Percentiles rank a stretch among this genome's conserved stretches.
These are phyloP conservation scores for Pocillopora damicornis DNA, from an alignment of 64 coral and sea anemone genomes.

Conservation along the genomic window DNA sequence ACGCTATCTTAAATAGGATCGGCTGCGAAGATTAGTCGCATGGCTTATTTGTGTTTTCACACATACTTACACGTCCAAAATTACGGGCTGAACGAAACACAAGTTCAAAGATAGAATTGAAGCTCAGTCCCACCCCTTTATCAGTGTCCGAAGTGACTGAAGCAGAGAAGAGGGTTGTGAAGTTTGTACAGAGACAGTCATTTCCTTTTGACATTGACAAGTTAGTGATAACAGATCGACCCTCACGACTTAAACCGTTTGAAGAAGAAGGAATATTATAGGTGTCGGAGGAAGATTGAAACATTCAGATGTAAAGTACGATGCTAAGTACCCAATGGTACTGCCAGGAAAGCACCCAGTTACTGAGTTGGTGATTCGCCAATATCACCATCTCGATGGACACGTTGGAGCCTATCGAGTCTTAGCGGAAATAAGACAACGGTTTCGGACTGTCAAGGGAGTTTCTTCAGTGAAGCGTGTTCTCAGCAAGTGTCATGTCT, in stretches of 20 bases:
- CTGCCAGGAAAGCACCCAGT: slow-evolving; percentile 16
- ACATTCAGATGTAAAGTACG: slow-evolving; percentile 16
- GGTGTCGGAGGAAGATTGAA: neutral
- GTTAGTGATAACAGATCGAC: neutral
- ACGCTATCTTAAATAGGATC: neutral
- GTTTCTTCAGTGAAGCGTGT: slow-evolving; percentile 21
- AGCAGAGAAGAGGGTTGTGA: slow-evolving; percentile 39
- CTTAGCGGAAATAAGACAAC: neutral
- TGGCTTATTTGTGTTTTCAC: no score
- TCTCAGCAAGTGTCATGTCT: slow-evolving; percentile 43
- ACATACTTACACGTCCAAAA: no score
- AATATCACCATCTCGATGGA: slow-evolving; percentile 44
- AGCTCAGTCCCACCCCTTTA: neutral
- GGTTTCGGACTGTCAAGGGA: slow-evolving; percentile 27
- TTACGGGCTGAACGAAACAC: no score
- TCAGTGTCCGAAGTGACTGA: slow-evolving; percentile 29
- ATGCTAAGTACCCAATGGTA: slow-evolving; percentile 33
- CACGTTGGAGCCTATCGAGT: slow-evolving; percentile 22
- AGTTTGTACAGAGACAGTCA: slow-evolving; percentile 18
- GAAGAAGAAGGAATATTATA: neutral
- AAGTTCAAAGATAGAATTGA: no score
- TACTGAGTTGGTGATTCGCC: slow-evolving; percentile 7
- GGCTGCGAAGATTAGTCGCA: no score
- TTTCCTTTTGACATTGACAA: neutral
- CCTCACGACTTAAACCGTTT: slow-evolving; percentile 12